phyloP scores from a whole-genome alignment of 1,140 invertebrate genomes.

The Caenorhabditis tropicalis region DNA sequence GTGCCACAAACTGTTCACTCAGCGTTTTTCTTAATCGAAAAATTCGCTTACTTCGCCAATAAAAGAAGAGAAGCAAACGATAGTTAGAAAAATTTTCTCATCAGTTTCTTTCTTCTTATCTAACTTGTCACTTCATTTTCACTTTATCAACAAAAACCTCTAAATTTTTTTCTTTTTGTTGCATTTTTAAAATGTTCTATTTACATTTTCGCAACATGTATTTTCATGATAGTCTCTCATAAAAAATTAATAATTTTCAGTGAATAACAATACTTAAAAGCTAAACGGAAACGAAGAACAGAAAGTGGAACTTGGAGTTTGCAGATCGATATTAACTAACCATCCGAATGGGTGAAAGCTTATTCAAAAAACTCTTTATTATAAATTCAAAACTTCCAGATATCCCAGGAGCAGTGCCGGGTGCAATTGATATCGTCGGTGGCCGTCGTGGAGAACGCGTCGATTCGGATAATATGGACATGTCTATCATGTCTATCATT shows the following conservation, averaged over 20 bases:
- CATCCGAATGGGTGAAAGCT: not conserved
- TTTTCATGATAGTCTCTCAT: not conserved
- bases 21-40: no score
- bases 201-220: not conserved
- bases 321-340: not conserved
- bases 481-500: not conserved
- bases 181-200: not conserved
- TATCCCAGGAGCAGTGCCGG: not conserved
- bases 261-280: not conserved
- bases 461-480: slow-evolving; percentile 8
- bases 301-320: not conserved
- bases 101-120: not conserved
- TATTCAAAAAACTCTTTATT: no score
- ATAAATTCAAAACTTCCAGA: not conserved
- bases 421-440: not conserved
- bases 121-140: not conserved
- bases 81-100: not conserved
- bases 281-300: not conserved
- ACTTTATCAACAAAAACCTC: not conserved
- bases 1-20: no score
- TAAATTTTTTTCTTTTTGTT: not conserved
- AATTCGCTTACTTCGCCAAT: no score
- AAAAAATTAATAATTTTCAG: not conserved
- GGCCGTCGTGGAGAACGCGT: not conserved
- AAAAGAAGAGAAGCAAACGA: no score